Evolutionary conservation across 2,888 invertebrate genomes (phyloP), one percentile per base, ranked within the genome.

Genomic region (Dolichopus griseipennis): DNA sequence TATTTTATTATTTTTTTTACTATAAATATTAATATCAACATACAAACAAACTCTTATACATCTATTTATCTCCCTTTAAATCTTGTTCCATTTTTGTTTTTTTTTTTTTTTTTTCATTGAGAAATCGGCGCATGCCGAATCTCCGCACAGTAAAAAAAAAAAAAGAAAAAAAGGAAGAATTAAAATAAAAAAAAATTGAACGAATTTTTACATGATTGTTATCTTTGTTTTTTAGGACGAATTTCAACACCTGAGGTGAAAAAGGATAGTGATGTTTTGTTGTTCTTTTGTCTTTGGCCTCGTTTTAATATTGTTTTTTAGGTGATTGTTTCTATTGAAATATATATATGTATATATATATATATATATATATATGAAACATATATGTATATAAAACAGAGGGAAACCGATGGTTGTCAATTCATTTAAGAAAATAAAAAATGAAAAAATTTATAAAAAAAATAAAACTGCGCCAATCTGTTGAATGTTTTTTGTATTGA

Each of bases 361-460:
- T 21, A 7, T 21, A 5, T 21, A 34, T 15, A n/a, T 43, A 43
- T 10, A 43, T 10, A 62, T 66, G 70, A 65, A 69, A 63, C 72
- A 71, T 68, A 69, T 69, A n/a, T n/a, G 68, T 64, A 65, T 68
- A 70, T n/a, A 68, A 71, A 71, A 69, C 68, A 67, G 67, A 64
- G 70, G 68, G 70, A 43, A n/a, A 22, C 61, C 65, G 37, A 65
- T 34, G 65, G 6, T 65, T n/a, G 41, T 41, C n/a, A 52, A 52
- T n/a, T 2, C 6, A 33, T 41, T 20, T 10, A 43, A 43, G 22
- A 66, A 9, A 43, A 43, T 15, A 66, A 43, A 15, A 43, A 66
- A 37, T 2, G 43, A 65, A 65, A 33, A 34, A 65, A n/a, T n/a
- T n/a, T n/a, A n/a, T n/a, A n/a, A 9, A 20, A 65, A 20, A 65